These are phyloP conservation scores for Augochlora pura DNA, from an alignment of 1,140 invertebrate genomes.

Conservation along the genomic window DNA sequence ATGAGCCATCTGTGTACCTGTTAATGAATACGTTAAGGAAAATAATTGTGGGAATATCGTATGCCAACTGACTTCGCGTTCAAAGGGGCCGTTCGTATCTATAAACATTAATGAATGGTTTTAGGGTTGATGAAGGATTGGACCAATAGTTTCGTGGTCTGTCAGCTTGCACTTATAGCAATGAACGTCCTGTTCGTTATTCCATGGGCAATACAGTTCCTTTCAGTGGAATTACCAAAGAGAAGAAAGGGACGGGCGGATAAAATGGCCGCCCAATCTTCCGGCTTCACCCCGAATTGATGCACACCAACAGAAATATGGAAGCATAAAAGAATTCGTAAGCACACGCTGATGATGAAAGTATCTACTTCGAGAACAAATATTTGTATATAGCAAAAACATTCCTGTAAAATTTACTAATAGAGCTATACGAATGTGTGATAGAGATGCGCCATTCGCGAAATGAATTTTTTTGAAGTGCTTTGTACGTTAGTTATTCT, in stretches of 20 bases:
- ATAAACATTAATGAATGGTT: slow-evolving; percentile 25
- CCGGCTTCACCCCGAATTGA: slow-evolving; percentile 33
- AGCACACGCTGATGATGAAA: neutral
- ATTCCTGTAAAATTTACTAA: neutral
- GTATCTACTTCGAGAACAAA: neutral
- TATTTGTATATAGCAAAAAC: neutral
- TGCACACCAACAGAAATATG: slow-evolving; percentile 22
- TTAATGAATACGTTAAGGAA: neutral
- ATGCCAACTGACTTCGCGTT: neutral
- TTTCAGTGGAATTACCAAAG: slow-evolving; percentile 57
- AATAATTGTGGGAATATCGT: neutral
- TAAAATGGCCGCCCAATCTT: slow-evolving; percentile 28
- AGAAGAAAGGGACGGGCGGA: slow-evolving; percentile 33
- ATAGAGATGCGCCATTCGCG: too few species aligned
- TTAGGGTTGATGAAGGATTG: slow-evolving; percentile 76
- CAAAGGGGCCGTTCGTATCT: neutral
- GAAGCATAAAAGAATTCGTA: slow-evolving; percentile 9
- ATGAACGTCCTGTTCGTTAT: slow-evolving; percentile 72
- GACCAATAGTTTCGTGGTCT: slow-evolving; percentile 73
- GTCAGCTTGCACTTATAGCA: slow-evolving; percentile 70
- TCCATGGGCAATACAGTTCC: slow-evolving; percentile 74
- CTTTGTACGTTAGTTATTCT: neutral
- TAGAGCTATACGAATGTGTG: neutral
- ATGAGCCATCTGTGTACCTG: neutral
- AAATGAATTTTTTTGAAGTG: neutral